Base-by-base conservation (phyloP, 92 coral and sea anemone species). In the Montipora capitata region DNA sequence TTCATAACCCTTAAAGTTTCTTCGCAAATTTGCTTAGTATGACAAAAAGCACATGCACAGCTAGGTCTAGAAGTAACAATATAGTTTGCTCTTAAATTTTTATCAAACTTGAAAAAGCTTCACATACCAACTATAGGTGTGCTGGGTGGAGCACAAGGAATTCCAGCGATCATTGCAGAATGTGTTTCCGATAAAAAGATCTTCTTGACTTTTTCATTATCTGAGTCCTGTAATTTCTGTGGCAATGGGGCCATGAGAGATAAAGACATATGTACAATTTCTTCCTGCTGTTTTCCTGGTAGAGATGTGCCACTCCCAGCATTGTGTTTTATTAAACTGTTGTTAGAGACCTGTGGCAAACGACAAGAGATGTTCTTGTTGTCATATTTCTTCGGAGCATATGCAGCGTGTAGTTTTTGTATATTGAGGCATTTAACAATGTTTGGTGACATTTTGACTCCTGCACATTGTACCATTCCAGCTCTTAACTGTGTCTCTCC, bases 91-190 rank as follows among this genome's bases (percentile, higher is more conserved):
- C 51, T 0, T 45, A 4, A 45, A 27, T 27, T 27, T 45, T 45
- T 4, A 0, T 4, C 9, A 45, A 45, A 54, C 61, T 54, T 54
- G 61, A 3, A 11, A 11, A 11, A 41, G 16, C 7, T 38, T 61
- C 7, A 51, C 87, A 57, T 42, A 73, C 99, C 97, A 68, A 87
- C 83, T 5, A 90, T 89, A 72, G 99, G 99, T 40, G 99, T 94
- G 13, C 89, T 87, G 0, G 99, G 99, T 1, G 99, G 99, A 18
- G 94, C 99, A 66, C 93, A 85, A 27, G 99, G 99, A 39, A 90
- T 91, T 41, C 99, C 99, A 88, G 95, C 79, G 38, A 95, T 76
- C 91, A 90, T 87, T 54, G 89, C 87, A 10, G 99, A 98, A 69
- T 96, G 99, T 40, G 94, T 88, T 71, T 94, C 96, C 42, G 99